A percentile compares a stretch with the other conserved stretches of the same genome.
Evolutionary conservation across 2,113 vertebrate genomes (phyloP).

Genomic region (Sprattus sprattus): DNA sequence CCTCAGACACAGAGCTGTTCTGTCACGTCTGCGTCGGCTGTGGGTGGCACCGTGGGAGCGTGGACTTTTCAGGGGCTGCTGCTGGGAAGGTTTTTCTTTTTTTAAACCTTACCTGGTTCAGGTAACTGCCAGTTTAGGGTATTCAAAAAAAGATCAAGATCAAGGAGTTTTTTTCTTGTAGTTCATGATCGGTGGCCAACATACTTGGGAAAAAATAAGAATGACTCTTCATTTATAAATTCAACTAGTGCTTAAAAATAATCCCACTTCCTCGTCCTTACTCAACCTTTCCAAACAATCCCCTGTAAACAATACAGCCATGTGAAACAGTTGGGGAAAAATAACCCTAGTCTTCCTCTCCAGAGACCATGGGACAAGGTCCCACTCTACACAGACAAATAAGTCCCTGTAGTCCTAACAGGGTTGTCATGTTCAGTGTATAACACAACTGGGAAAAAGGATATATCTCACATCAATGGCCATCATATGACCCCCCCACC

Average conservation of each 20-base stretch:
- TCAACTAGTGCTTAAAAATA: background rate
- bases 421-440: background rate
- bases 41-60: background rate
- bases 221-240: background rate
- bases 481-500: background rate
- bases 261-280: background rate
- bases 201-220: background rate
- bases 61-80: background rate
- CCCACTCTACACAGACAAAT: background rate
- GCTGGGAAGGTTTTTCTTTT: background rate
- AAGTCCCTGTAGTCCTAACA: background rate
- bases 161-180: background rate
- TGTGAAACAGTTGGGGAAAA: background rate
- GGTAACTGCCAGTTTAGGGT: background rate
- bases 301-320: background rate
- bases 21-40: background rate
- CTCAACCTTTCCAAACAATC: background rate
- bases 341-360: background rate
- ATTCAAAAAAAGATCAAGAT: background rate
- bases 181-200: background rate
- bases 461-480: background rate
- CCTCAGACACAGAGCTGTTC: conserved; percentile 25
- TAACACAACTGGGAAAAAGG: background rate
- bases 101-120: background rate
- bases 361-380: background rate